Evolutionary conservation across 2,888 invertebrate genomes (phyloP), one percentile per base, ranked within the genome.

Genomic region (Danaus chrysippus): DNA sequence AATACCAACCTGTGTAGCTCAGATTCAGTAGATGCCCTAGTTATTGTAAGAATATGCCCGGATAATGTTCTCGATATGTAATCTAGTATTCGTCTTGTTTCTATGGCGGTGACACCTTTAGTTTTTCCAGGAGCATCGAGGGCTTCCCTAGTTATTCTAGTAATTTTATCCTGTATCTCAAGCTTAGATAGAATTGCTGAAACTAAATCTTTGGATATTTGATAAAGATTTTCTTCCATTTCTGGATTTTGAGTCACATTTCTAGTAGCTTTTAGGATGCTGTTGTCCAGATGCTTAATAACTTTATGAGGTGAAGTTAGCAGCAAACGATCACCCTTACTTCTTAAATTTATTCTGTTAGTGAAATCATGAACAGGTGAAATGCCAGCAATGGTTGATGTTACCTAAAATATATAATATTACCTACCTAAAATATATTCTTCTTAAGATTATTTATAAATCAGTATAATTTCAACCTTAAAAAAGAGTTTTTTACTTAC

Each of bases 101-200:
- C 91, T 66, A 91, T 91, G 11, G 91, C 91, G 23, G 87, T 87
- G 56, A 89, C 84, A 1, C 90, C 90, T 75, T 86, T 89, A 68
- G 79, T 84, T 74, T 84, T 87, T 0, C 89, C 89, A 3, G 89
- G 84, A 2, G 89, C 88, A 70, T 89, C 87, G 5, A 90, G 75
- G 11, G 91, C 91, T 69, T 90, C 88, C 69, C 78, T 82, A 3
- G 90, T 89, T 17, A 91, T 84, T 74, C 87, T 82, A 3, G 91
- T 91, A 44, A 91, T 87, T 80, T 89, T 91, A 65, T 91, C 90
- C 75, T 91, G 91, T 54, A 86, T 82, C 74, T 91, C 89, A 62
- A 91, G 73, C 66, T 90, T 90, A 0, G 84, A 78, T 64, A 91
- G 74, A 62, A 91, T 88, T 42, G 90, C 79, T n/a, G 85, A 81